Base-by-base conservation (phyloP, 2,113 vertebrate genomes). In the Pogona vitticeps region DNA sequence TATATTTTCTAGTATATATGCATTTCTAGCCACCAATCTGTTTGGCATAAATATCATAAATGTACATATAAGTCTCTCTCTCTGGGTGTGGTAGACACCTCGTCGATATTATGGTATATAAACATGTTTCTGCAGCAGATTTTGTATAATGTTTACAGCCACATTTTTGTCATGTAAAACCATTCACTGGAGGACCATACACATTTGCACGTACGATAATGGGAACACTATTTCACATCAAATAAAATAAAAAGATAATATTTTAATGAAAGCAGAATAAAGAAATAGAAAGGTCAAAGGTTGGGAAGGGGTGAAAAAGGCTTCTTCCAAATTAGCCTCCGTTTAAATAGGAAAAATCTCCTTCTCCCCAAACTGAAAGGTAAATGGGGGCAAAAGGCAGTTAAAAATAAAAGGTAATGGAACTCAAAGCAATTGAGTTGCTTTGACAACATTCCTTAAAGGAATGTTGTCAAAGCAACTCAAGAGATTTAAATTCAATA, bases 401-500 rank as follows among this genome's bases (percentile, higher is more conserved):
- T 84, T 80, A 58, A n/a, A 75, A 84, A 67, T 81, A 68, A 76
- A 71, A 87, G 61, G 70, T 58, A 80, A 81, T 58, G 82, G 36
- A 88, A 85, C 70, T 59, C 40, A 80, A 85, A 68, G 56, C 82
- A 82, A 42, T 85, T 67, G 36, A 71, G 70, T n/a, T n/a, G n/a
- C n/a, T n/a, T n/a, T n/a, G n/a, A n/a, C n/a, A n/a, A n/a, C n/a
- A n/a, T n/a, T n/a, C n/a, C n/a, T n/a, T n/a, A n/a, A n/a, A n/a
- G 58, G 65, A 36, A 56, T 78, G 56, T 83, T 65, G 67, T 88
- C 87, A 79, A 83, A 84, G 76, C 8, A 40, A 80, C 52, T 88
- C 31, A 72, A 52, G 67, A 80, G 67, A 17, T 73, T 79, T 79
- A 80, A 84, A 79, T 83, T 73, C 82, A 88, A 79, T 88, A 58